Evolutionary conservation across 2,113 vertebrate species (phyloP), one percentile per base, ranked within the genome.

Genomic region (Nettapus auritus): DNA sequence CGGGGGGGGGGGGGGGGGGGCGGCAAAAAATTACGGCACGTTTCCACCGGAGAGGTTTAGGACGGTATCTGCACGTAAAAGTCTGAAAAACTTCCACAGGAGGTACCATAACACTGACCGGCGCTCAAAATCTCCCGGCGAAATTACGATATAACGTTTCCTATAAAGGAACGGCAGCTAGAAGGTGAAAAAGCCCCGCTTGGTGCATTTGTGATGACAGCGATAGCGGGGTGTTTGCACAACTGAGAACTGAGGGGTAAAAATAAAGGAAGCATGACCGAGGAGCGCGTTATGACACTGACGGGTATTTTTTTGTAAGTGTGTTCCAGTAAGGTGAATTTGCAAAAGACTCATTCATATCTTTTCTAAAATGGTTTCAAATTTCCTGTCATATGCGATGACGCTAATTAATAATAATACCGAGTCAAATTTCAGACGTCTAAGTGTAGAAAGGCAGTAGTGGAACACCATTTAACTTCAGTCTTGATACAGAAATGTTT

Each of bases 301-400:
- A 22, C 0, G 18, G 90, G 90, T 90, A 87, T 80, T 88, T 95
- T 92, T 92, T 46, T 66, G 22, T 76, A 25, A 23, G 16, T 34
- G 70, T 75, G 44, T 96, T 96, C 86, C 91, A 60, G 94, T 92
- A 96, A 96, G 40, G 73, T 76, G 74, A 90, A 33, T 93, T 90
- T 85, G 26, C 55, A 86, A 74, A 57, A 91, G 22, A 83, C 40
- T 66, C n/a, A 87, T 57, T 95, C 34, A 44, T 83, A 36, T n/a
- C 3, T 90, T 76, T 90, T 76, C 33, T 76, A 60, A 92, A 88
- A 57, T 11, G 56, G 10, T 69, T 82, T 63, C 11, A 86, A 34
- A 57, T 53, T 95, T 93, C 93, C 82, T 91, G 78, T 55, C 38
- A 33, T 52, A 33, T 15, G 34, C 50, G 62, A 36, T 79, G 80